phyloP scores from a whole-genome alignment of 1,140 invertebrate species.

The Scaptomyza pallida region DNA sequence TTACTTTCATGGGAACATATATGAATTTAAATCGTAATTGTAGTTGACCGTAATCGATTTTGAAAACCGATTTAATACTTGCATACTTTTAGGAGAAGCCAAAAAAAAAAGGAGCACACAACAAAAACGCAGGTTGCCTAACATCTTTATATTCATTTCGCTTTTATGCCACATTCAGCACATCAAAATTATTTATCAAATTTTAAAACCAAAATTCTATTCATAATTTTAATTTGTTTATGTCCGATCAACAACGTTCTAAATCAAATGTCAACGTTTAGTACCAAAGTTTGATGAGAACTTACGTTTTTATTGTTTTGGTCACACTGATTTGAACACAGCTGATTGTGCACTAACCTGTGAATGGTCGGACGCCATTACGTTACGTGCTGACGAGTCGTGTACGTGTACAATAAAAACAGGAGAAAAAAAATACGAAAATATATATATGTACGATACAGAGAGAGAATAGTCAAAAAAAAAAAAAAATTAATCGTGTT shows the following conservation, averaged over 20 bases:
- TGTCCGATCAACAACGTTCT: neutral
- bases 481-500: conserved; percentile 52
- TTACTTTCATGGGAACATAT: neutral
- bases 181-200: neutral
- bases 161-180: neutral
- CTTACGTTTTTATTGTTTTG: neutral
- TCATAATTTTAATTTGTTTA: too few relatives aligned
- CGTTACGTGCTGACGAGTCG: conserved; percentile 48
- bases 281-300: neutral
- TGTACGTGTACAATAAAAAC: conserved; percentile 55
- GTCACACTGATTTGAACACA: conserved; percentile 31
- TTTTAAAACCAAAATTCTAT: neutral
- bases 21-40: too few relatives aligned
- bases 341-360: conserved; percentile 28
- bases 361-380: conserved; percentile 44
- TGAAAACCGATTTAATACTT: too few relatives aligned
- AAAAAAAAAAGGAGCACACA: too few relatives aligned
- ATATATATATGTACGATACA: conserved; percentile 40
- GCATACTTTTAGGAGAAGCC: conserved; percentile 17
- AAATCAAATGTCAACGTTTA: neutral
- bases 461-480: conserved; percentile 50
- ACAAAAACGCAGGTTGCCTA: too few relatives aligned
- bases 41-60: neutral
- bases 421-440: conserved; percentile 45
- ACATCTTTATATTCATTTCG: too few relatives aligned